Conservation (phyloP, 2,797 vertebrate species). For the Microcaecilia unicolor region DNA sequence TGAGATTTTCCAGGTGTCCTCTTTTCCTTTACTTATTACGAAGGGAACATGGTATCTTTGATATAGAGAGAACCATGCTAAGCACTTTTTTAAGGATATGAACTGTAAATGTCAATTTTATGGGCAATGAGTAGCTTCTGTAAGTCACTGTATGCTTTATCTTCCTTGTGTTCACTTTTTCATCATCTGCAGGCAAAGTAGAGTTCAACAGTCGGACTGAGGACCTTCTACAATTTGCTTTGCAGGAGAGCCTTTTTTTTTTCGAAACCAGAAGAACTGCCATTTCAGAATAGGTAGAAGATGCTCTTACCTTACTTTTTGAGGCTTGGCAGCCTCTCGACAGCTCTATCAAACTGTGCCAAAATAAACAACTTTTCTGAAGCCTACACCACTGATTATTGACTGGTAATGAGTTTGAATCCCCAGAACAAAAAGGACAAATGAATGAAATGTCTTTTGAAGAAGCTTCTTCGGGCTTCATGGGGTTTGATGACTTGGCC, state of each 20-base stretch:
- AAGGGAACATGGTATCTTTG: too few relatives aligned
- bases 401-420: neutral
- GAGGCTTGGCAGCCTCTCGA: neutral
- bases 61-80: too few relatives aligned
- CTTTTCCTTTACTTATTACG: too few relatives aligned
- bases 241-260: neutral
- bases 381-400: neutral
- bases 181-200: fast-evolving
- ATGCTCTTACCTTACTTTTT: neutral
- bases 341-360: neutral
- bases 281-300: neutral
- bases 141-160: too few relatives aligned
- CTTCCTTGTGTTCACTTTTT: too few relatives aligned
- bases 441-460: neutral
- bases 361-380: neutral
- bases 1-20: too few relatives aligned
- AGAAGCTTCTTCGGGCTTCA: neutral
- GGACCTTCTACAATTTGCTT: neutral
- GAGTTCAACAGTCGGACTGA: neutral
- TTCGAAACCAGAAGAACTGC: too few relatives aligned
- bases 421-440: neutral
- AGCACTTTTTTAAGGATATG: too few relatives aligned
- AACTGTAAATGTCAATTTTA: too few relatives aligned
- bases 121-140: too few relatives aligned
- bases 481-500: neutral